These are phyloP conservation scores for Argya squamiceps DNA, from an alignment of 2,797 vertebrate genomes.

Conservation along the genomic window DNA sequence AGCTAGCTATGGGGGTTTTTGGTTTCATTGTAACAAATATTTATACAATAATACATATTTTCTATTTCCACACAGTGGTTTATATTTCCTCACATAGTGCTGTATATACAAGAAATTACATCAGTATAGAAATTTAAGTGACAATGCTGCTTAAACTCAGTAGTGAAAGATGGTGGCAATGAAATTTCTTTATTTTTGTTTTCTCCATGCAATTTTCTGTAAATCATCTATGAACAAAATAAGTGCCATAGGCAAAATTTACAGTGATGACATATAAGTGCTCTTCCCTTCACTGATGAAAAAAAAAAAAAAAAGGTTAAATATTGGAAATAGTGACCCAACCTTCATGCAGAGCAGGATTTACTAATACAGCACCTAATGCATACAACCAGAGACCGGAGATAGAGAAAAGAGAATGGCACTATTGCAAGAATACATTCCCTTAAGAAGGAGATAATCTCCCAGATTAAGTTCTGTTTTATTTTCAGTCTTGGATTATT, in stretches of 20 bases:
- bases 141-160: background rate
- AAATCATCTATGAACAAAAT: background rate
- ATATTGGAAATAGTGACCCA: background rate
- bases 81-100: background rate
- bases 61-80: background rate
- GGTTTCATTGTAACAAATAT: background rate
- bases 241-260: background rate
- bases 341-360: background rate
- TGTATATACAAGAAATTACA: background rate
- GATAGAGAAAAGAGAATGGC: background rate
- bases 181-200: background rate
- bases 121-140: background rate
- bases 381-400: background rate
- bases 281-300: background rate
- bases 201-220: background rate
- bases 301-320: background rate
- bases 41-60: background rate
- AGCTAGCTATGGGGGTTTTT: background rate
- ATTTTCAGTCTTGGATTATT: background rate
- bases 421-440: background rate
- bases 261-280: background rate
- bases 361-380: background rate
- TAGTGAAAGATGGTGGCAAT: background rate
- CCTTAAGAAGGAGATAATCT: background rate
- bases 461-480: background rate